Base-by-base conservation (phyloP, 2,113 vertebrate genomes). In the Anarhynchus alexandrinus region DNA sequence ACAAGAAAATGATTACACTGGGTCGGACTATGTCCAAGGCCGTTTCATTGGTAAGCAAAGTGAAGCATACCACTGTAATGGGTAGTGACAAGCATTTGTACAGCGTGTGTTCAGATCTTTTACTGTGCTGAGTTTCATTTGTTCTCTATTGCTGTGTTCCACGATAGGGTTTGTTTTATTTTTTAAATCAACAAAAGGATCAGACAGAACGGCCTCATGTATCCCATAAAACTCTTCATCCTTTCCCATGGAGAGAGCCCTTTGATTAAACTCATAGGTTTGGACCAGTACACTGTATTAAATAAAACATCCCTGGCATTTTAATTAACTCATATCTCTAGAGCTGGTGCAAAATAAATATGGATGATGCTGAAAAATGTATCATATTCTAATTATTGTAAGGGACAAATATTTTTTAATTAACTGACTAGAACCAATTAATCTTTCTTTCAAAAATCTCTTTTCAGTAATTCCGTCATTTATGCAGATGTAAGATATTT, bases 271-370 rank as follows among this genome's bases (percentile, higher is more conserved):
- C 21, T 59, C 29, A 15, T 10, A 64, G 36, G 8, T 71, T 84
- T 90, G 36, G 47, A 93, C 23, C 34, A 58, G 19, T 29, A 27
- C 15, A 34, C 19, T 21, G 13, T 57, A 76, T 20, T 65, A 80
- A 76, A 88, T 72, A 23, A 69, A 95, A 43, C 6, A 57, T 12
- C 9, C 9, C 38, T 47, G 36, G 8, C 49, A 62, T 86, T 86
- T 92, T 86, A 52, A 89, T 80, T 77, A 86, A 66, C 22, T 89
- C 26, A 11, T 80, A 70, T 74, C 81, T 92, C 59, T 86, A 54
- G 19, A 57, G 27, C 18, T 49, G 81, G 65, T 45, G 30, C 23
- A 81, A 94, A 93, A 49, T 43, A 93, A 66, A 90, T 71, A 77
- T 43, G 23, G 15, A 22, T 61, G 36, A 58, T 1, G 2, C 8